Conservation (phyloP, 2,888 invertebrate species). For the Lochmaea capreae region DNA sequence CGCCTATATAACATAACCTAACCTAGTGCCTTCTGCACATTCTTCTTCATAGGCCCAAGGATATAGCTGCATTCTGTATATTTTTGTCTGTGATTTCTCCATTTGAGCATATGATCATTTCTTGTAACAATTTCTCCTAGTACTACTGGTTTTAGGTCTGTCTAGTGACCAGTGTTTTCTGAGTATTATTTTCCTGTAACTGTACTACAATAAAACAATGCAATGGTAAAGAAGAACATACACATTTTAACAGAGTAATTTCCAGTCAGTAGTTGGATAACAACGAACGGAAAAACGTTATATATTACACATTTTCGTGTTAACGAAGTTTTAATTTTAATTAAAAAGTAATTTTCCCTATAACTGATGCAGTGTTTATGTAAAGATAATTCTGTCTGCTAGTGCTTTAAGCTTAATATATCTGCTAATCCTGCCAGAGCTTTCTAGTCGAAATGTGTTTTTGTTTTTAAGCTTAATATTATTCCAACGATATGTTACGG, state of each 20-base stretch:
- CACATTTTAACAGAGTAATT: neutral
- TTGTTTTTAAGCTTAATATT: slow-evolving; percentile 41
- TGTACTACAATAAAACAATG: neutral
- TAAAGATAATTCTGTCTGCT: slow-evolving; percentile 55
- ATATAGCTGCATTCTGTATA: no score
- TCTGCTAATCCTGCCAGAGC: slow-evolving; percentile 46
- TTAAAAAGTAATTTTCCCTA: slow-evolving; percentile 52
- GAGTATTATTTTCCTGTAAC: neutral
- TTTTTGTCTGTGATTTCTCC: no score
- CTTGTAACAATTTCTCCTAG: no score
- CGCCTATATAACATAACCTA: no score
- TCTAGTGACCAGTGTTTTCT: no score
- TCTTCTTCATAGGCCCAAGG: no score
- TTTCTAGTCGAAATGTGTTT: slow-evolving; percentile 46
- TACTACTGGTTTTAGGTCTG: no score
- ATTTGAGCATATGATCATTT: no score
- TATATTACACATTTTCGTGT: slow-evolving; percentile 17
- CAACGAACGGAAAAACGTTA: slow-evolving; percentile 11
- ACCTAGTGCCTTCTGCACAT: no score
- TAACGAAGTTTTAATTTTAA: slow-evolving; percentile 46
- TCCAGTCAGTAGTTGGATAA: slow-evolving; percentile 1
- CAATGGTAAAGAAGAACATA: neutral
- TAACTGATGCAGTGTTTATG: slow-evolving; percentile 55
- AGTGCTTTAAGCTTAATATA: slow-evolving; percentile 47
- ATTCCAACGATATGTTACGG: slow-evolving; percentile 26